These are phyloP conservation scores for Eristalis intricaria DNA, from an alignment of 2,888 invertebrate species.

Conservation along the genomic window DNA sequence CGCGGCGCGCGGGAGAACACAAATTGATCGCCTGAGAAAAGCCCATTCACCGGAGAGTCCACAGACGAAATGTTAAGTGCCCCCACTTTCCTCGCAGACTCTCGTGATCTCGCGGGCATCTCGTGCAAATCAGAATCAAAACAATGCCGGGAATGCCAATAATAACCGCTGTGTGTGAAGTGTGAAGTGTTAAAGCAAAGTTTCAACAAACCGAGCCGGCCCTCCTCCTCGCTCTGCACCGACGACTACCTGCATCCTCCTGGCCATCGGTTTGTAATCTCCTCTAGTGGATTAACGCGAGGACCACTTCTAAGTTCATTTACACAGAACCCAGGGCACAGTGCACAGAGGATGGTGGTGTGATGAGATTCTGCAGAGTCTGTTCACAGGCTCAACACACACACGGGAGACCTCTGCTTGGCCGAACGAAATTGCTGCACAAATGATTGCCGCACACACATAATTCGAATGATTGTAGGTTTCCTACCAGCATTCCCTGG, in stretches of 20 bases:
- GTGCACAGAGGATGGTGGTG: constrained; percentile 19
- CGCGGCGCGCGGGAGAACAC: neutral
- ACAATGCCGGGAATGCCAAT: constrained; percentile 57
- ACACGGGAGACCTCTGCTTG: neutral
- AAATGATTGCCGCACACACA: constrained; percentile 46
- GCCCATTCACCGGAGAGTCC: neutral
- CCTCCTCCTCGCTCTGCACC: neutral
- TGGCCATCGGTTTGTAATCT: neutral
- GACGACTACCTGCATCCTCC: neutral
- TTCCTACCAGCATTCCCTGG: neutral
- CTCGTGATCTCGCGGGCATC: neutral
- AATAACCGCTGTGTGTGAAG: constrained; percentile 52
- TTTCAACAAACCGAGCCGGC: neutral
- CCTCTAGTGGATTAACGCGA: constrained; percentile 25
- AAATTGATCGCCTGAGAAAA: neutral
- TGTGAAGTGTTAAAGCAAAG: constrained; percentile 57
- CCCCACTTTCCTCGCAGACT: neutral
- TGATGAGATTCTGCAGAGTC: constrained; percentile 48
- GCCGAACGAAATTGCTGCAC: constrained; percentile 38
- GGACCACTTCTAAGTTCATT: constrained; percentile 35
- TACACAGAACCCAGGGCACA: constrained; percentile 15
- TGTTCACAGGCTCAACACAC: constrained; percentile 30
- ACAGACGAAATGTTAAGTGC: neutral
- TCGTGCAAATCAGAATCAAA: constrained; percentile 31
- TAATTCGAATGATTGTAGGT: constrained; percentile 57